Evolutionary conservation across 2,797 vertebrate species (phyloP), one percentile per base, ranked within the genome.

Genomic region (Etheostoma perlongum): DNA sequence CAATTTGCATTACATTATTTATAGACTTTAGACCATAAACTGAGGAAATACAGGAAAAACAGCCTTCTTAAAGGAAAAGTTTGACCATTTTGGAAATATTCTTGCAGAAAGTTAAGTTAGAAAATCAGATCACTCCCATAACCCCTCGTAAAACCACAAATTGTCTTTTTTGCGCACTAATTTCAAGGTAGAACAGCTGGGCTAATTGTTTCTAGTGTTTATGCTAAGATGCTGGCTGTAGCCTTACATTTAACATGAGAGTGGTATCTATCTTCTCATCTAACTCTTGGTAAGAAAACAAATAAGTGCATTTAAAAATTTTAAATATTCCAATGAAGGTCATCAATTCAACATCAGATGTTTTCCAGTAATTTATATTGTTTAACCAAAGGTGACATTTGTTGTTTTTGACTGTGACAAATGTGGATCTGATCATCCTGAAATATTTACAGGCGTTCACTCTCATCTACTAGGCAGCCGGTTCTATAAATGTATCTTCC

Each of bases 401-500:
- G 33, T 49, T 67, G 6, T 67, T 59, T 70, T 59, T 55, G 4
- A 66, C n/a, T 5, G 2, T 21, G 5, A 10, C 42, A 52, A 15
- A 49, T 33, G 11, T 62, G 1, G 13, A 53, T n/a, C 54, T 15
- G 48, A 36, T 64, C 25, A 54, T 69, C 18, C 2, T 15, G 4
- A 71, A 61, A 49, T 5, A 61, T 63, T 60, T n/a, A 66, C 55
- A 54, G 51, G 36, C 59, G 13, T 62, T 66, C 4, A 16, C 44
- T 71, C 55, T 81, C 18, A 4, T 51, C 19, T 21, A 25, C 21
- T 53, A 69, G 72, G 73, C 72, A 60, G 52, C 19, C 53, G 13
- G 53, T 36, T 81, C 85, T 91, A 73, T 79, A 81, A 89, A 75
- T 87, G 81, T 71, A 42, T 73, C 76, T 19, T 69, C 74, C 49